phyloP scores from a whole-genome alignment of 2,113 vertebrate species.

The Eptatretus burgeri region DNA sequence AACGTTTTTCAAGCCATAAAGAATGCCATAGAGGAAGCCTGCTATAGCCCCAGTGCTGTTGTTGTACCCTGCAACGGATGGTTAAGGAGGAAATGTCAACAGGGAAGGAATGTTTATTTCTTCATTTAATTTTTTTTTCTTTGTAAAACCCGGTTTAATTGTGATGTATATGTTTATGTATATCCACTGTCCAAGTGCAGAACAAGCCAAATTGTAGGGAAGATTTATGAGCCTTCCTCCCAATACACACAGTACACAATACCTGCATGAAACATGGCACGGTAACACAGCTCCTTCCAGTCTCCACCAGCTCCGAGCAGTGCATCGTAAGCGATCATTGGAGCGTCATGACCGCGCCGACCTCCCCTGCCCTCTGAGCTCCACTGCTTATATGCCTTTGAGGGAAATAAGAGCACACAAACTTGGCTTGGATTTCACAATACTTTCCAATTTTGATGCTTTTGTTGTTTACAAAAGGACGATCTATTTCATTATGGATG shows the following conservation, averaged over 20 bases:
- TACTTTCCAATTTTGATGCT: background rate
- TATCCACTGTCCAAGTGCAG: background rate
- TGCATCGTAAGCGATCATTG: slow-evolving; percentile 91
- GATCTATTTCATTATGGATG: too few relatives aligned
- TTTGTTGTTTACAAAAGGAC: background rate
- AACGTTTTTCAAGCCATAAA: slow-evolving; percentile 34
- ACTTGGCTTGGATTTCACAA: too few relatives aligned
- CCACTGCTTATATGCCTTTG: slow-evolving; percentile 52
- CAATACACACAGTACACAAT: slow-evolving; percentile 10
- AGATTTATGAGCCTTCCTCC: background rate
- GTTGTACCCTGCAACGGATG: slow-evolving; percentile 32
- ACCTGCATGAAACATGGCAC: slow-evolving; percentile 86
- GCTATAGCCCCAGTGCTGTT: slow-evolving; percentile 59
- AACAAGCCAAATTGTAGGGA: background rate
- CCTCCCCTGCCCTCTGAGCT: slow-evolving; percentile 65
- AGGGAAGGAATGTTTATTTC: background rate
- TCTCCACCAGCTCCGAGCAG: slow-evolving; percentile 35
- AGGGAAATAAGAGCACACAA: background rate
- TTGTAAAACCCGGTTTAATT: background rate
- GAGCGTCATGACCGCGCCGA: slow-evolving; percentile 52
- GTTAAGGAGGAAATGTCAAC: background rate
- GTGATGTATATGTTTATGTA: background rate
- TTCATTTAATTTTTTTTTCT: background rate
- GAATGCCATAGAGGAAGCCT: slow-evolving; percentile 52
- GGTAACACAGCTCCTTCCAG: slow-evolving; percentile 49